A percentile compares a stretch with the other conserved stretches of the same genome.
phyloP scores from a whole-genome alignment of 2,797 vertebrate genomes.

The Ctenopoma kingsleyae region DNA sequence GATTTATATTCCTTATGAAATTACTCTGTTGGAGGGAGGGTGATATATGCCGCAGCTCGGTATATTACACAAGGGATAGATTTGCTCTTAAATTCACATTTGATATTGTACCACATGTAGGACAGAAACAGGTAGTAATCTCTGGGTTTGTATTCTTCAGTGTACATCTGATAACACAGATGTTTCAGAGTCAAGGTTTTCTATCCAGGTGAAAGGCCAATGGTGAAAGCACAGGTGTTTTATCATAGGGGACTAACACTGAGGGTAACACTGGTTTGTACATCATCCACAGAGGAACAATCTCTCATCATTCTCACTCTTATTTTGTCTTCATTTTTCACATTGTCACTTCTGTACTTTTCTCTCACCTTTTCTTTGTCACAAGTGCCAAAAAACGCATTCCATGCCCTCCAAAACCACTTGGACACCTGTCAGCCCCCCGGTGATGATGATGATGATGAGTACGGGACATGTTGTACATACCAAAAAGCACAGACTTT shows the following conservation, averaged over 20 bases:
- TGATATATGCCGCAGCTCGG: slow-evolving; percentile 3
- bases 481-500: background rate
- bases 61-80: background rate
- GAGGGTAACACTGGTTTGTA: slow-evolving; percentile 17
- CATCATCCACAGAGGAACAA: slow-evolving; percentile 13
- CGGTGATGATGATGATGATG: slow-evolving; percentile 6
- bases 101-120: background rate
- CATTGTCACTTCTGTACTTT: slow-evolving; percentile 16
- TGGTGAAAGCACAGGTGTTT: slow-evolving; percentile 40
- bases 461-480: background rate
- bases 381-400: background rate
- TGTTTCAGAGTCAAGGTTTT: slow-evolving; percentile 25
- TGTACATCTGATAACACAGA: slow-evolving; percentile 15
- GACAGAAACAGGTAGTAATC: background rate
- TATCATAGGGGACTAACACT: slow-evolving; percentile 12
- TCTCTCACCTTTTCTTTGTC: slow-evolving; percentile 20
- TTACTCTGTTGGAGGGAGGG: background rate
- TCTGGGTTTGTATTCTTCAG: background rate
- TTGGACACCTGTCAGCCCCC: background rate
- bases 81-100: background rate
- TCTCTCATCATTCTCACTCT: slow-evolving; percentile 33
- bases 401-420: background rate
- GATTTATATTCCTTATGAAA: slow-evolving; percentile 26
- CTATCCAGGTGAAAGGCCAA: slow-evolving; percentile 25
- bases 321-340: slow-evolving; percentile 50